Evolutionary conservation across 2,888 invertebrate genomes (phyloP).

Genomic region (Conchocele bisecta): DNA sequence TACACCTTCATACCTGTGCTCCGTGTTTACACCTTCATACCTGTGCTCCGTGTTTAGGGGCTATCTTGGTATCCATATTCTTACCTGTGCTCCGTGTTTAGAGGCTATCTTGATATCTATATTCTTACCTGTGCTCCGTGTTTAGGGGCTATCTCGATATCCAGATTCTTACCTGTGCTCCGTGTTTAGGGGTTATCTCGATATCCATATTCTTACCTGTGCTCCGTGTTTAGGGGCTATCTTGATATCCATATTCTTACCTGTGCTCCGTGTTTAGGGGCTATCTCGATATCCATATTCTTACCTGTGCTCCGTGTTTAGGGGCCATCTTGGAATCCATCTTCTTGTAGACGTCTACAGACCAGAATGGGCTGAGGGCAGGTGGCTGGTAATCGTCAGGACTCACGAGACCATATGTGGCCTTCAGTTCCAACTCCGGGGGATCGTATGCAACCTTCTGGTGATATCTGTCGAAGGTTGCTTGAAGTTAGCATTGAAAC

Average conservation of each 20-base stretch:
- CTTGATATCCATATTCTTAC: slow-evolving; percentile 75
- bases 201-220: slow-evolving; percentile 42
- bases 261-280: too few species aligned
- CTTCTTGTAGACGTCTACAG: slow-evolving; percentile 82
- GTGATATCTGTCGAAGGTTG: slow-evolving; percentile 87
- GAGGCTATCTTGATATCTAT: too few species aligned
- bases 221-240: slow-evolving; percentile 67
- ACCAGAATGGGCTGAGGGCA: slow-evolving; percentile 84
- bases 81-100: too few species aligned
- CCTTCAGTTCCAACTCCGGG: slow-evolving; percentile 86
- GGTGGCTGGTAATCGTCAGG: slow-evolving; percentile 86
- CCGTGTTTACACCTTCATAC: too few species aligned
- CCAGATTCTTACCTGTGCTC: too few species aligned
- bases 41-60: too few species aligned
- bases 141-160: too few species aligned
- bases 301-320: slow-evolving; percentile 60
- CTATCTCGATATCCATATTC: not conserved
- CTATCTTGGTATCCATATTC: too few species aligned
- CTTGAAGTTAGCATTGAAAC: too few species aligned
- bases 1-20: too few species aligned
- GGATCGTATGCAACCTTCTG: slow-evolving; percentile 86
- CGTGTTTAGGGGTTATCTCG: too few species aligned
- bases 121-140: too few species aligned
- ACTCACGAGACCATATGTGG: slow-evolving; percentile 86
- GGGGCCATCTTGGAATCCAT: slow-evolving; percentile 72